Evolutionary conservation across 2,797 vertebrate genomes (phyloP), one percentile per base, ranked within the genome.

Genomic region (Pipistrellus kuhlii): DNA sequence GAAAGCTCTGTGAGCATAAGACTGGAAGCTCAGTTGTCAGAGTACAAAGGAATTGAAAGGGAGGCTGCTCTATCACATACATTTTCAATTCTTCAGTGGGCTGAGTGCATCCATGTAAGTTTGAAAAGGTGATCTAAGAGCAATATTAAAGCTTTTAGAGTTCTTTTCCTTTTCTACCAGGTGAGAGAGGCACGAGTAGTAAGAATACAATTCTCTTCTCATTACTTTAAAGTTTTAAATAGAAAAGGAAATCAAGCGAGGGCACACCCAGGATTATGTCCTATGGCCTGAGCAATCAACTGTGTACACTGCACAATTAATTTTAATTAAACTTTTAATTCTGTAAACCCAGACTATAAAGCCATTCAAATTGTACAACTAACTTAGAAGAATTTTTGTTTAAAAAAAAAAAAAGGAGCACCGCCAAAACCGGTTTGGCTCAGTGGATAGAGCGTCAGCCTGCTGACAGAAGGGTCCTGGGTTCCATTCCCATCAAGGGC

Each of bases 41-140:
- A 78, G 23, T 64, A 83, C 38, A 51, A 85, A 93, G 57, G 41
- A 68, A 76, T 35, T 17, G 32, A 88, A 71, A 84, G 59, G 38
- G 55, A 75, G 88, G 72, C 68, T 27, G 21, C 8, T 38, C 83
- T 32, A 3, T 38, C 73, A 71, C 44, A 73, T 11, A 44, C 51
- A 48, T 78, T 91, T 89, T 69, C 46, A 85, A 25, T 76, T 95
- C 66, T 88, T 41, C 73, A 68, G 81, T 11, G 11, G 51, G 55
- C 44, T 86, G 72, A 64, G 13, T 20, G 6, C 18, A 41, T 68
- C 41, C 38, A 89, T 1, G 1, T 21, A 78, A 73, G 21, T 30
- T 83, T 92, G 57, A 94, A 84, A 93, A 82, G 13, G 59, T 35
- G 93, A 93, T 82, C 86, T 86, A 91, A 91, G 5, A 66, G 59